phyloP scores from a whole-genome alignment of 1,140 invertebrate species.

The Harlomillsia oculata region DNA sequence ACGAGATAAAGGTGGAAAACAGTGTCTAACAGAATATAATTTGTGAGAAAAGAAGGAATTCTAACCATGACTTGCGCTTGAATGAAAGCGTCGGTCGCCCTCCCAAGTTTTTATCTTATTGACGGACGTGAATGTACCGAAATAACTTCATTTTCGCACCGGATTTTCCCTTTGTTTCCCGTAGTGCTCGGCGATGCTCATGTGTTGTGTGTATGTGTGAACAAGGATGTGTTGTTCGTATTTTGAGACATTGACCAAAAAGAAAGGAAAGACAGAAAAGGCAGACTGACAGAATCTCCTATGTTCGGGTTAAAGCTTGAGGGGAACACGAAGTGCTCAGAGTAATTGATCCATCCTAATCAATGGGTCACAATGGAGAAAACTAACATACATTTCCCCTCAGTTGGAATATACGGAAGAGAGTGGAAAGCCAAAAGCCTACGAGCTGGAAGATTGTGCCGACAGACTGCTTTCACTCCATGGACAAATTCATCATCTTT shows the following conservation, averaged over 20 bases:
- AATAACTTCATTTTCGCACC: slow-evolving; percentile 25
- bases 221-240: too few relatives aligned
- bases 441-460: too few relatives aligned
- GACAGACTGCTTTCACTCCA: slow-evolving; percentile 16
- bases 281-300: neutral
- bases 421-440: too few relatives aligned
- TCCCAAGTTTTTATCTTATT: slow-evolving; percentile 10
- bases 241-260: too few relatives aligned
- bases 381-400: slow-evolving; percentile 17
- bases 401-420: too few relatives aligned
- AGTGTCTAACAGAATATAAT: too few relatives aligned
- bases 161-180: slow-evolving; percentile 11
- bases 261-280: too few relatives aligned
- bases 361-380: slow-evolving; percentile 30
- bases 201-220: neutral
- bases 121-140: slow-evolving; percentile 19
- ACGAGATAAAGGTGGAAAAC: too few relatives aligned
- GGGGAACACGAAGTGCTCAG: neutral
- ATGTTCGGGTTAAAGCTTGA: neutral
- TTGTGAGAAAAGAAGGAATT: too few relatives aligned
- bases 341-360: slow-evolving; percentile 31
- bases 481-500: slow-evolving; percentile 30
- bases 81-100: too few relatives aligned
- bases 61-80: neutral
- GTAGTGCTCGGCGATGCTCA: too few relatives aligned